Conservation (phyloP, 2,888 invertebrate genomes). For the Andrena fulva region DNA sequence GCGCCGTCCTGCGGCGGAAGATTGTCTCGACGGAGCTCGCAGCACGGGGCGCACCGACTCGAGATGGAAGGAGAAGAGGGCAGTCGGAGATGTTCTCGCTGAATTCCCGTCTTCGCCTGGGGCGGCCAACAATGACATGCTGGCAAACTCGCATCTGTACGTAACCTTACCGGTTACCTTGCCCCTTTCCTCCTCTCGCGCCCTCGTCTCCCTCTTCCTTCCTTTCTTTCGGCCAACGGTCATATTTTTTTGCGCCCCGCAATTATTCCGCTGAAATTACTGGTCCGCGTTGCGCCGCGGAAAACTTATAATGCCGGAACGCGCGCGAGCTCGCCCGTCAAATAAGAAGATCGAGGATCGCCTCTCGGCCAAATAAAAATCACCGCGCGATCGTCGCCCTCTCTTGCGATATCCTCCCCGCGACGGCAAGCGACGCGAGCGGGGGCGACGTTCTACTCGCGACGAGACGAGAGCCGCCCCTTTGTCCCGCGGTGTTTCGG, state of each 20-base stretch:
- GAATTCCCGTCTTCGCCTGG: constrained; percentile 71
- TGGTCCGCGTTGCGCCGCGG: constrained; percentile 74
- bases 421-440: neutral
- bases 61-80: constrained; percentile 41
- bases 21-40: neutral
- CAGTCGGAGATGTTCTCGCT: constrained; percentile 68
- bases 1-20: neutral
- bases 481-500: neutral
- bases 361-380: constrained; percentile 23
- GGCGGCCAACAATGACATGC: constrained; percentile 79
- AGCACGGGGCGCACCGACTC: neutral
- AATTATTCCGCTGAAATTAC: constrained; percentile 82
- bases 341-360: constrained; percentile 50
- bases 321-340: constrained; percentile 40
- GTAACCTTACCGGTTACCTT: constrained; percentile 68
- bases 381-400: neutral
- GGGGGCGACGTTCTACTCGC: neutral
- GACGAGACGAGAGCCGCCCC: neutral
- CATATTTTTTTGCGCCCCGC: constrained; percentile 78
- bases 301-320: constrained; percentile 72
- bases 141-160: constrained; percentile 75
- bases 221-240: constrained; percentile 70
- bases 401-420: neutral
- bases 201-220: constrained; percentile 15
- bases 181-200: constrained; percentile 30